Evolutionary conservation across 2,888 invertebrate genomes (phyloP), one percentile per base, ranked within the genome.

Genomic region (Calameuta filiformis): DNA sequence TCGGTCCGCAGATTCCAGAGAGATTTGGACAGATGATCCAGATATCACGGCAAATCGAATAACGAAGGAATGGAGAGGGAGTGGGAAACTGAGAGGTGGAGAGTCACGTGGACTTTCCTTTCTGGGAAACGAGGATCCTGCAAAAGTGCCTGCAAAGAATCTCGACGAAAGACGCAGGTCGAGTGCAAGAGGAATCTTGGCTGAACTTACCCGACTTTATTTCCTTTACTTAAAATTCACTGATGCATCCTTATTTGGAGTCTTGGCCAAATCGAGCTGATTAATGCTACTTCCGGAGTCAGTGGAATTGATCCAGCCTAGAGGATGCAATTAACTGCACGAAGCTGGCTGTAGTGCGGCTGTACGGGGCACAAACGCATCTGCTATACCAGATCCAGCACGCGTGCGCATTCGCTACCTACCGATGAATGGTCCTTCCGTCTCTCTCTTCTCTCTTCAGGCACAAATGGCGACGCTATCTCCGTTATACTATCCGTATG

Each of bases 1-100:
- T 86, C 86, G 84, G 84, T 84, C 31, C 31, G 80, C 81, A 71
- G 79, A 79, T 79, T 79, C 76, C 76, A 83, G 85, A 85, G 82
- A 80, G 79, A 81, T 79, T 80, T 23, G 23, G 2, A 56, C 40
- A 23, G 40, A 56, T 23, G 40, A 56, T 56, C 40, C 40, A 56
- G 40, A 56, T 9, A 56, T 56, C 9, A 6, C 40, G 15, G 15
- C 15, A 15, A 40, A 37, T 12, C 12, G 12, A 12, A 37, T 12
- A 37, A 12, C 37, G 40, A 37, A 15, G 40, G 15, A 40, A 40
- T 40, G 1, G 40, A 40, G 15, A 15, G 40, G 15, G 0, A 4
- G 0, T 4, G 15, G 37, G 37, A 12, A 40, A 1, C 37, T 15
- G 15, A 15, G 37, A 40, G 15, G 15, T 0, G 37, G 4, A 40